Conservation (phyloP, 2,888 invertebrate genomes). For the Noctua janthina region DNA sequence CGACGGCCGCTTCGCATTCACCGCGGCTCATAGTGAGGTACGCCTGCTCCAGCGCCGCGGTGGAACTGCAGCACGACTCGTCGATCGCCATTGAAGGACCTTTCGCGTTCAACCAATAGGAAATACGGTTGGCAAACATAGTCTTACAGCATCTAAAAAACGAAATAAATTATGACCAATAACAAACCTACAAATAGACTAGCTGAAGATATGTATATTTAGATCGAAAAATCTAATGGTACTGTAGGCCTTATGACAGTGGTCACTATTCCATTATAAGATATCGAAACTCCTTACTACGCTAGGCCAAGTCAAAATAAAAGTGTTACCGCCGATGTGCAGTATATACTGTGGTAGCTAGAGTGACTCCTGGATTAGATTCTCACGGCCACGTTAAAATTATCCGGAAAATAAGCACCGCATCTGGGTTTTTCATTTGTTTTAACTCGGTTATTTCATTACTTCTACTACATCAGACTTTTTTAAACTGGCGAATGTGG, state of each 20-base stretch:
- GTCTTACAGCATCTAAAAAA: conserved; percentile 77
- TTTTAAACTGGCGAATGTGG: too few relatives aligned
- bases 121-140: conserved; percentile 84
- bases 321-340: not conserved
- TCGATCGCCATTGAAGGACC: conserved; percentile 82
- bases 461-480: not conserved
- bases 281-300: not conserved
- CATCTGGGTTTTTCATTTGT: not conserved
- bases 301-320: not conserved
- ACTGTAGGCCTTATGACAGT: not conserved
- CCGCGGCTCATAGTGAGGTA: conserved; percentile 77
- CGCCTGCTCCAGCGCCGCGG: conserved; percentile 78
- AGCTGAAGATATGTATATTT: not conserved
- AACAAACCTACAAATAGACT: not conserved
- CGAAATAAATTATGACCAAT: not conserved
- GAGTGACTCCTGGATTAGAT: not conserved
- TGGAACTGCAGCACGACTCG: conserved; percentile 79
- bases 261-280: not conserved
- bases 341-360: not conserved
- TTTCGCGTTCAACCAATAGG: conserved; percentile 84
- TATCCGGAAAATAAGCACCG: not conserved
- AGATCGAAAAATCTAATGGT: not conserved
- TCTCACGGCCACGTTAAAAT: not conserved
- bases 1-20: conserved; percentile 89
- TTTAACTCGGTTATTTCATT: not conserved